These are phyloP conservation scores for Thamnophis elegans DNA, from an alignment of 2,797 vertebrate genomes.

Conservation along the genomic window DNA sequence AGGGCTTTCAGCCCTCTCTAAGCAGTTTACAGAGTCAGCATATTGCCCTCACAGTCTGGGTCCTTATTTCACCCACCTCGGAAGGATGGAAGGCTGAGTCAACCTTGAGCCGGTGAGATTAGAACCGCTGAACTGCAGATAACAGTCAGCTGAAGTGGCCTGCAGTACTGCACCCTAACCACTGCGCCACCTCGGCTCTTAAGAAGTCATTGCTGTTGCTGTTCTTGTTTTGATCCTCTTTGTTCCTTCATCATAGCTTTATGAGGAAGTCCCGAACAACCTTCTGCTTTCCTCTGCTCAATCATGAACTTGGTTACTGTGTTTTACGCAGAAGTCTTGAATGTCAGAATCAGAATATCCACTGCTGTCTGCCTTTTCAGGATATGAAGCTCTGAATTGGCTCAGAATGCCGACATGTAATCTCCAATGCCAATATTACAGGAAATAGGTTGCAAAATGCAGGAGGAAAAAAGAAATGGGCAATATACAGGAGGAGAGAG, in stretches of 20 bases:
- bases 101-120: too few relatives aligned
- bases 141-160: too few relatives aligned
- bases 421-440: background rate
- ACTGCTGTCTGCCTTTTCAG: conserved; percentile 45
- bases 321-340: conserved; percentile 41
- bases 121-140: too few relatives aligned
- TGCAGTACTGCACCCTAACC: too few relatives aligned
- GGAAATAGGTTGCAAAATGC: background rate
- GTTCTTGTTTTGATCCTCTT: background rate
- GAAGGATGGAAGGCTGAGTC: too few relatives aligned
- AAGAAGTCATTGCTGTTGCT: background rate
- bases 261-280: background rate
- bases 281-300: background rate
- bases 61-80: too few relatives aligned
- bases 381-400: background rate
- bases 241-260: background rate
- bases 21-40: too few relatives aligned
- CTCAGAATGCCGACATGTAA: background rate
- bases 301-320: background rate
- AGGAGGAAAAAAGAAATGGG: background rate
- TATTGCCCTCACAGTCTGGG: too few relatives aligned
- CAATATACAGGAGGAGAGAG: background rate
- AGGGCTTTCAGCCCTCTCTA: too few relatives aligned
- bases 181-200: too few relatives aligned
- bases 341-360: conserved; percentile 27